Percentiles rank a stretch among this genome's conserved stretches.
Conservation (phyloP, 2,888 invertebrate genomes). For the Mesodorylaimus sp. region DNA sequence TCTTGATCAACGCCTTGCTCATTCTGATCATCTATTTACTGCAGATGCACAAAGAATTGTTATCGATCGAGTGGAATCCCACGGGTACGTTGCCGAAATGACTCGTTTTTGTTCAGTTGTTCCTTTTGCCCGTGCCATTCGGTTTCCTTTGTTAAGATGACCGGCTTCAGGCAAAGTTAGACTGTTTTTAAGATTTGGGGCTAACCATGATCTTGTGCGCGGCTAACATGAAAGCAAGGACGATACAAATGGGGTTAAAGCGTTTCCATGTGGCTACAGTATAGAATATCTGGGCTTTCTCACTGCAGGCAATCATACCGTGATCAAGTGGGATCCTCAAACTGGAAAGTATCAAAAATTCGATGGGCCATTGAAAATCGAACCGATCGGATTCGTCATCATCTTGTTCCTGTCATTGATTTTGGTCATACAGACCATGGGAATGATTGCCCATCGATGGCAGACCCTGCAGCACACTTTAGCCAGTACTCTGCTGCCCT, state of each 20-base stretch:
- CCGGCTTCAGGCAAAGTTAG: too few species aligned
- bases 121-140: too few species aligned
- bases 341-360: conserved; percentile 16
- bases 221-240: too few species aligned
- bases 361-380: conserved; percentile 69
- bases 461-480: conserved; percentile 86
- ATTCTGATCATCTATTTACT: conserved; percentile 93
- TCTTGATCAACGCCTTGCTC: conserved; percentile 95
- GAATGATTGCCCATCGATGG: conserved; percentile 95
- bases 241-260: too few species aligned
- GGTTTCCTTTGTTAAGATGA: too few species aligned
- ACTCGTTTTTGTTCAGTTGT: too few species aligned
- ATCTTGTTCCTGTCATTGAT: conserved; percentile 25
- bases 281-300: too few species aligned
- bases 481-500: conserved; percentile 70
- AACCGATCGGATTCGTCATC: conserved; percentile 58
- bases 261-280: too few species aligned
- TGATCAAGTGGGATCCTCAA: conserved; percentile 5
- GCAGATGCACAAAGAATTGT: conserved; percentile 86
- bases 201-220: too few species aligned
- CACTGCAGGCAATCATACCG: conserved; percentile 12
- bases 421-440: conserved; percentile 33
- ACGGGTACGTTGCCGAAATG: conserved; percentile 10
- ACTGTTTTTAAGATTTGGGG: too few species aligned
- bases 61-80: conserved; percentile 64